Base-by-base conservation (phyloP, 2,113 vertebrate genomes). In the Albula glossodonta region DNA sequence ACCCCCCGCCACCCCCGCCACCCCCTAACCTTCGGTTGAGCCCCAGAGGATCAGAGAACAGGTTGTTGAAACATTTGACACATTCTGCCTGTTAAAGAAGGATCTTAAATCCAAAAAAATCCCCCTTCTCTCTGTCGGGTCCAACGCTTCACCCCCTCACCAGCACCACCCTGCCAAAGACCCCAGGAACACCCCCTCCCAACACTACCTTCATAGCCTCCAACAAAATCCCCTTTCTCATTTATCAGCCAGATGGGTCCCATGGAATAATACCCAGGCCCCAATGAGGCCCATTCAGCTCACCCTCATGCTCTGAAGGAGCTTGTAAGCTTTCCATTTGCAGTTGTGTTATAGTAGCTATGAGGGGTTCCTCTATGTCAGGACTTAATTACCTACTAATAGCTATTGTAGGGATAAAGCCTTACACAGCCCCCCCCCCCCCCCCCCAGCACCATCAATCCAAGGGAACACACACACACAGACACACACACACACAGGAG, bases 371-470 rank as follows among this genome's bases (percentile, higher is more conserved):
- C 95, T 96, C 96, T 94, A 93, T 96, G 97, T 97, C 96, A 96
- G 95, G 96, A 96, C 97, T 95, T 97, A 98, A 98, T 97, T 96
- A 97, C 96, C 87, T 93, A 94, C 96, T 97, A 97, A 97, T 96
- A 96, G 97, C 95, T 93, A 88, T 94, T 90, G 93, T 92, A 91
- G 94, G 94, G 92, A 95, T 95, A 94, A 96, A 96, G 94, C 95
- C 93, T 41, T 41, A 41, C 84, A 85, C 86, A 86, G 22, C 22
- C 4, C 81, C 0, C 9, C 0, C 13, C 13, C 0, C 52, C 7
- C 25, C 51, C 53, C 52, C 7, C 25, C 51, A 31, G 41, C 81
- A 82, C 0, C 50, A 51, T 25, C 13, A 52, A 41, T 41, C 31
- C 31, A 41, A 41, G 31, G 31, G 31, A 41, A 41, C 31, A 41